Conservation (phyloP, 2,888 invertebrate genomes). For the Hoplodrina ambigua region DNA sequence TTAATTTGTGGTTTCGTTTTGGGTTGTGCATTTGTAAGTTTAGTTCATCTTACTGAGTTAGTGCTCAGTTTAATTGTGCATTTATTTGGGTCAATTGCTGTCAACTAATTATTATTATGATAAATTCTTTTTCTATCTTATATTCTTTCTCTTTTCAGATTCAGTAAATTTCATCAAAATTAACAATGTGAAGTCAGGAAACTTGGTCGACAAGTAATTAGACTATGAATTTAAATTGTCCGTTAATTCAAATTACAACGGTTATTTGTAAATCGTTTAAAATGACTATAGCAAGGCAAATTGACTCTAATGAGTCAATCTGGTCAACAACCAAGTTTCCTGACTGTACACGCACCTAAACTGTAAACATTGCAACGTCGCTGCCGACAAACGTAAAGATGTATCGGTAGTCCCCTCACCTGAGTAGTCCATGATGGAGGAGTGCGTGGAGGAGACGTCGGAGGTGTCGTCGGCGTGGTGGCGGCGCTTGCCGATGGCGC, state of each 20-base stretch:
- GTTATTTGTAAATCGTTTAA: too few species aligned
- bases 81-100: slow-evolving; percentile 30
- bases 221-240: too few species aligned
- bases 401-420: slow-evolving; percentile 87
- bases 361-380: neutral
- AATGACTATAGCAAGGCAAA: too few species aligned
- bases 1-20: slow-evolving; percentile 27
- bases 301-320: too few species aligned
- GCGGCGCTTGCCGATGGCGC: slow-evolving; percentile 95
- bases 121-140: neutral
- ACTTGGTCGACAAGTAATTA: neutral
- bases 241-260: too few species aligned
- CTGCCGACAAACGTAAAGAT: too few species aligned
- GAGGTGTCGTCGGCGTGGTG: slow-evolving; percentile 95
- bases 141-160: neutral
- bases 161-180: neutral
- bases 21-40: slow-evolving; percentile 37
- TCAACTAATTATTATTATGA: neutral
- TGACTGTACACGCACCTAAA: too few species aligned
- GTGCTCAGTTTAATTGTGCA: slow-evolving; percentile 32
- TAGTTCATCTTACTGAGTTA: slow-evolving; percentile 5
- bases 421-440: slow-evolving; percentile 96
- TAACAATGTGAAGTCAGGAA: neutral
- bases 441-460: slow-evolving; percentile 95
- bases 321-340: too few species aligned